These are phyloP conservation scores for Caiman crocodilus DNA, from an alignment of 2,797 vertebrate species.

Conservation along the genomic window DNA sequence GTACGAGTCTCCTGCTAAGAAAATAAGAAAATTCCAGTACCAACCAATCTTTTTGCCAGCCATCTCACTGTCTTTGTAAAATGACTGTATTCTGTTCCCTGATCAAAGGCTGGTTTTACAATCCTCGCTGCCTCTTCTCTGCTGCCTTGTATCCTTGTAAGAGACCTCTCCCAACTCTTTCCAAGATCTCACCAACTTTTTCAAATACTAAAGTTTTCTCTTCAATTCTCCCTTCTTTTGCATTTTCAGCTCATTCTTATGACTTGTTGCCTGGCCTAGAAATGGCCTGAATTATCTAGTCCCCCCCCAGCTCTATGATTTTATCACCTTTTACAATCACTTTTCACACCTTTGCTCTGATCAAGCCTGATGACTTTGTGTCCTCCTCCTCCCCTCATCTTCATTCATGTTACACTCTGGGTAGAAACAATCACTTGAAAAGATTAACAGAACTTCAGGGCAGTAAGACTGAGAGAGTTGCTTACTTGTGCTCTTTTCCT, in stretches of 20 bases:
- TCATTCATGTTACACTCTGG: not conserved
- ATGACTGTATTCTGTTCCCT: not conserved
- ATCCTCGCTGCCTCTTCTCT: not conserved
- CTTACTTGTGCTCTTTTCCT: not conserved
- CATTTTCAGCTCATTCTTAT: not conserved
- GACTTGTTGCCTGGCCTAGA: not conserved
- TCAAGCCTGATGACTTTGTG: not conserved
- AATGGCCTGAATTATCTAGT: not conserved
- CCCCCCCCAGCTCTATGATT: not conserved
- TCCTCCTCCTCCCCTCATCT: not conserved
- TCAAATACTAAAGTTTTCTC: not conserved
- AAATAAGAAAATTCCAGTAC: not conserved
- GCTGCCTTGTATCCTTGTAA: not conserved
- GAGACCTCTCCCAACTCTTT: not conserved
- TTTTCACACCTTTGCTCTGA: not conserved
- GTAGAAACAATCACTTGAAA: fast-evolving
- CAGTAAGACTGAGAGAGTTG: not conserved
- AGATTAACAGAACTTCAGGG: fast-evolving
- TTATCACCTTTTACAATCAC: not conserved
- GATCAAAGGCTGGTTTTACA: not conserved
- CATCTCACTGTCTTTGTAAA: not conserved
- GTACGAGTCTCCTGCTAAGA: not conserved
- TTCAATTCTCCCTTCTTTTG: not conserved
- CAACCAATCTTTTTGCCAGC: not conserved
- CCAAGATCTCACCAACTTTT: not conserved